phyloP scores from a whole-genome alignment of 2,888 invertebrate species.

The Caenorhabditis sp. region DNA sequence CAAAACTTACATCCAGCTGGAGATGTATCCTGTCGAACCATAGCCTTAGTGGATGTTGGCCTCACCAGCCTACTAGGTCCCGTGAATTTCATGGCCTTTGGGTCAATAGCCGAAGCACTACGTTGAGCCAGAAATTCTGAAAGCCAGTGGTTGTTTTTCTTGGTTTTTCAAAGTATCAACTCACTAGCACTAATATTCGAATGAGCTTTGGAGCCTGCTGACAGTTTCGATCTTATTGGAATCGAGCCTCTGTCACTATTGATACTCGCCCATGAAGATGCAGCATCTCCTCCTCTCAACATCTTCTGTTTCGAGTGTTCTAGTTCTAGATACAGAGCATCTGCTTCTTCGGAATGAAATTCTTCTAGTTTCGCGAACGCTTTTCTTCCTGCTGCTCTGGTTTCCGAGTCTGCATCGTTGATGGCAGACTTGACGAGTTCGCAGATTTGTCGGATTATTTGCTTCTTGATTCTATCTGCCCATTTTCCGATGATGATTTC shows the following conservation, averaged over 20 bases:
- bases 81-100: constrained; percentile 34
- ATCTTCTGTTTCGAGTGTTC: constrained; percentile 56
- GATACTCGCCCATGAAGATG: constrained; percentile 62
- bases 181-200: constrained; percentile 57
- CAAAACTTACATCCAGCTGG: constrained; percentile 42
- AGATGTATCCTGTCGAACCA: constrained; percentile 56
- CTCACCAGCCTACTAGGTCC: constrained; percentile 41
- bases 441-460: constrained; percentile 62
- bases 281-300: constrained; percentile 54
- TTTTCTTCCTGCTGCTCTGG: constrained; percentile 46
- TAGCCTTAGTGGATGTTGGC: constrained; percentile 49
- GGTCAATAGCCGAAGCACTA: constrained; percentile 60
- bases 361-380: constrained; percentile 55
- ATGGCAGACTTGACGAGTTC: constrained; percentile 57
- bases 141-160: background rate
- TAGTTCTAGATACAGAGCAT: constrained; percentile 42
- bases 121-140: constrained; percentile 56
- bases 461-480: constrained; percentile 53
- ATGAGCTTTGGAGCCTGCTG: constrained; percentile 42
- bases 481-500: constrained; percentile 50
- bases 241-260: constrained; percentile 56
- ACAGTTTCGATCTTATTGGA: constrained; percentile 43
- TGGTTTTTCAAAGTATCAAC: background rate
- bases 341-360: constrained; percentile 55
- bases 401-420: constrained; percentile 59